Evolutionary conservation across 1,140 invertebrate genomes (phyloP), one percentile per base, ranked within the genome.

Genomic region (Scaptodrosophila lebanonensis): DNA sequence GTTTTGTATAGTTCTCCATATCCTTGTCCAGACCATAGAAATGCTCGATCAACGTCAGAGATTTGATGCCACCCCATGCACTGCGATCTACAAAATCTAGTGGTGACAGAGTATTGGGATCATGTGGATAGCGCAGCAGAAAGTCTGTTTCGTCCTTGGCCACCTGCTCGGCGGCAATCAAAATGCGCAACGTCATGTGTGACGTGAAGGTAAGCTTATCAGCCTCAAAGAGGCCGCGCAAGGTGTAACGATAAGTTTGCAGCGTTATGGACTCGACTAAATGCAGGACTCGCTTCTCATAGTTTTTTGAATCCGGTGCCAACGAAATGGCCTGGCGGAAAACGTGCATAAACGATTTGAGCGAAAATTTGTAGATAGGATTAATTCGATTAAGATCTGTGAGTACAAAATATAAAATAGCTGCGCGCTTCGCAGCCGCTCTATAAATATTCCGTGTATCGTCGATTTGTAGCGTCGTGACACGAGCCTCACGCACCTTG

Each of bases 281-380:
- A 79, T 94, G 93, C 0, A 84, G 44, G 1, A 98, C 95, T 20
- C 96, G 87, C n/a, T 89, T 87, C 32, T 91, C 89, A 0, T 96
- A 88, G 2, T 88, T 89, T 15, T 96, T 93, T 1, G 91, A 63
- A 1, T 71, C 89, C 20, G 91, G 90, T 0, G 96, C 93, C 56
- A 88, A 89, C 16, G 90, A 89, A 29, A 98, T 93, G 1, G 96
- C 95, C 65, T 95, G 95, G 64, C 94, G 93, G 87, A 98, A 98
- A 0, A 98, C 96, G 5, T 95, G 92, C 85, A 93, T 97, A 87
- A 98, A 98, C 0, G 97, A 95, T 87, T 98, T 98, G 7, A 99
- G 84, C 0, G 97, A 98, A 88, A 98, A 99, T 83, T 98, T 96
- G 85, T 99, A 99, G 66, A 98, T 96, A 25, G 95, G 95, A 88